Base-by-base conservation (phyloP, 1,140 invertebrate species). In the Mizuhopecten yessoensis region DNA sequence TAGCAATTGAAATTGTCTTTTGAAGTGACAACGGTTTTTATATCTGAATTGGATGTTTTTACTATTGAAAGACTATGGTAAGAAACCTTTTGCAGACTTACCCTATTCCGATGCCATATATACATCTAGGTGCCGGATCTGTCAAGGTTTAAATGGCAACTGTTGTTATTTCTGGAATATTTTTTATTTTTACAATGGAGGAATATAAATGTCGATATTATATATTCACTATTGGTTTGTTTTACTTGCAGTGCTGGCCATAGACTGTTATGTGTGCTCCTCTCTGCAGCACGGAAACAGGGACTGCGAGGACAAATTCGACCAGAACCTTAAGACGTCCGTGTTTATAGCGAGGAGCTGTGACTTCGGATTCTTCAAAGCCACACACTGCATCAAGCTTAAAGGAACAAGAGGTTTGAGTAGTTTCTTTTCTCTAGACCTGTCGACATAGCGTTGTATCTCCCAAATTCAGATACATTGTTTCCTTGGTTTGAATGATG, bases 241-340 rank as follows among this genome's bases (percentile, higher is more conserved):
- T 29, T 75, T 49, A 75, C 23, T 92, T 93, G 88, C 92, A 94
- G 93, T 75, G 75, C 45, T 89, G 17, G 91, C 93, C 34, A 95
- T 95, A 75, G 94, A 95, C 91, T 95, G 95, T 89, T 95, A 95
- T 88, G 92, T 92, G 34, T 95, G 95, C 45, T 92, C 94, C 17
- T 95, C 95, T 10, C 86, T 95, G 45, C 91, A 93, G 57, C 92
- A 93, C 0, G 87, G 86, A 34, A 94, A 93, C 34, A n/a, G 91
- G 49, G 92, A 90, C 1, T 95, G 95, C 86, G 94, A 94, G 87
- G 95, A 95, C 89, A 33, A 49, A 33, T 95, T 95, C 75, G 87
- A 91, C 17, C 90, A 49, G n/a, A 89, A 88, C 86, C 87, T 93
- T 20, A 90, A 75, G 17, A 95, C 94, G 23, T 91, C 92, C 0